phyloP scores from a whole-genome alignment of 2,888 invertebrate species.

The Perizoma flavofasciatum region DNA sequence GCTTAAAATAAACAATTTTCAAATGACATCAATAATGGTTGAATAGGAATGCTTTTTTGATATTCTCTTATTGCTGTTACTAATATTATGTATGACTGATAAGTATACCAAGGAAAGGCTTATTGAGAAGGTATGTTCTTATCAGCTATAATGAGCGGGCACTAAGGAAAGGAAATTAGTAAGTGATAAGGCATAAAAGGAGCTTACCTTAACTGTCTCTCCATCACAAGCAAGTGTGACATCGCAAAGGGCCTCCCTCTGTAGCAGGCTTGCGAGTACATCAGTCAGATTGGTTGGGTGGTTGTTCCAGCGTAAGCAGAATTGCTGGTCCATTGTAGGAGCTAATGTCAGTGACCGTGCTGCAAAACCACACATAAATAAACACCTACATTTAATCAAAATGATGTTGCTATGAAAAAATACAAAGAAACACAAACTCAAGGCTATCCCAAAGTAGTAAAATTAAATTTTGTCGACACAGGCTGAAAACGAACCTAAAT shows the following conservation, averaged over 20 bases:
- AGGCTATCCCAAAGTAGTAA: conserved; percentile 48
- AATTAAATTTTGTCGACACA: conserved; percentile 49
- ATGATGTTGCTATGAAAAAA: conserved; percentile 21
- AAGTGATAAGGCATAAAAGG: not conserved
- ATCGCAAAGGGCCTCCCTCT: conserved; percentile 95
- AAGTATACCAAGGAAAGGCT: too few species aligned
- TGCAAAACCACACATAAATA: conserved; percentile 54
- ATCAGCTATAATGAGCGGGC: too few species aligned
- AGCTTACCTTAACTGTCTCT: conserved; percentile 89
- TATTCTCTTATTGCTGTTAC: too few species aligned
- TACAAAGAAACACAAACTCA: conserved; percentile 36
- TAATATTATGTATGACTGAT: too few species aligned
- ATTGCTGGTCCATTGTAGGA: conserved; percentile 91
- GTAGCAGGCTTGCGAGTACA: conserved; percentile 93
- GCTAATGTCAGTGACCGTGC: conserved; percentile 84
- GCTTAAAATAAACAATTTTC: too few species aligned
- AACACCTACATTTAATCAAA: conserved; percentile 18
- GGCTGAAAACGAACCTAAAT: conserved; percentile 59
- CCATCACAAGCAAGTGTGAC: conserved; percentile 96
- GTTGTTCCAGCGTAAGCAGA: conserved; percentile 97
- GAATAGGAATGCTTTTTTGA: too few species aligned
- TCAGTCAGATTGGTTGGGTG: conserved; percentile 96
- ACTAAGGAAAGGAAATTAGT: not conserved
- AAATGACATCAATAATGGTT: too few species aligned
- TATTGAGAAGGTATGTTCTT: too few species aligned